Evolutionary conservation across 2,113 vertebrate genomes (phyloP).

Genomic region (Mormyrus iriodes): DNA sequence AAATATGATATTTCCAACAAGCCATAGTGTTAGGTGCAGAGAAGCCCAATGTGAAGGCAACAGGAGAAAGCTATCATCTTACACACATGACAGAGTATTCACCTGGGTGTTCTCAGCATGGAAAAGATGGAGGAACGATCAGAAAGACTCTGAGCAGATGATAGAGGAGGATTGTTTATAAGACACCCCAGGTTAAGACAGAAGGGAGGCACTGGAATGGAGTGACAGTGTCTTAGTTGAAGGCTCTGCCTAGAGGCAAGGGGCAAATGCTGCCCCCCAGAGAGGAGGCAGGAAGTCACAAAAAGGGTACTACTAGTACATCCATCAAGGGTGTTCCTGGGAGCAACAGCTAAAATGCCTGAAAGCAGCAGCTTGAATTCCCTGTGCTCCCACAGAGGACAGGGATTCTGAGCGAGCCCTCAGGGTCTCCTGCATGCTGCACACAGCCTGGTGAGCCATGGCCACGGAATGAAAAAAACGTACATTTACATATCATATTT

Average conservation of each 20-base stretch:
- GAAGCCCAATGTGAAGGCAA: background rate
- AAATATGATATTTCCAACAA: background rate
- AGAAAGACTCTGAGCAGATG: background rate
- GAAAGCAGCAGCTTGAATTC: background rate
- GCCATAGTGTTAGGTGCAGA: background rate
- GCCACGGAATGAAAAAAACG: background rate
- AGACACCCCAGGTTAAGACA: background rate
- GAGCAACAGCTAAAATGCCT: background rate
- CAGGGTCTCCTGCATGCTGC: background rate
- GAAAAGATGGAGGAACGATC: background rate
- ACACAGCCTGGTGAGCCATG: background rate
- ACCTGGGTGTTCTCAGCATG: background rate
- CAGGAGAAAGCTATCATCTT: background rate
- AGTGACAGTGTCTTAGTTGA: background rate
- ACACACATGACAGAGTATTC: background rate
- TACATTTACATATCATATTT: background rate
- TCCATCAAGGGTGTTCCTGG: background rate
- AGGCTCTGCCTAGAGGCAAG: background rate
- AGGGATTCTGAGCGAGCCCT: background rate
- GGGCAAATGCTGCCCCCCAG: background rate
- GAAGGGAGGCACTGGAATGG: background rate
- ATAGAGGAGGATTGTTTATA: background rate
- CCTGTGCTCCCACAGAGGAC: background rate
- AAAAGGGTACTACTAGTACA: background rate
- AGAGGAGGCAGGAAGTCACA: background rate